phyloP scores from a whole-genome alignment of 2,888 invertebrate species.

The Pyrrhosoma nymphula region DNA sequence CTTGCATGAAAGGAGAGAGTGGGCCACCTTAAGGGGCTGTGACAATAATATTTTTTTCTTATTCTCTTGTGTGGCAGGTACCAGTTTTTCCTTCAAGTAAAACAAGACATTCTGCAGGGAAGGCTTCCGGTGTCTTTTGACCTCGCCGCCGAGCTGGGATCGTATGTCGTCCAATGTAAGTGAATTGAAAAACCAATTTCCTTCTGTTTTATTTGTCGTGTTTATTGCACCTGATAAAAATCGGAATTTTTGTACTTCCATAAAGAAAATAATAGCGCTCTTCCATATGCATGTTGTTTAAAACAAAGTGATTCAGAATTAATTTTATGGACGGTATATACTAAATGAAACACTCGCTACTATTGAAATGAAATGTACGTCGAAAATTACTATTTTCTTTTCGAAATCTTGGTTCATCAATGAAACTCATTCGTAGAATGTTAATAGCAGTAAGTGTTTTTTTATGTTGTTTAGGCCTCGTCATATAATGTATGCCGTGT shows the following conservation, averaged over 20 bases:
- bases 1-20: neutral
- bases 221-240: neutral
- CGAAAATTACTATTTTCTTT: too few relatives aligned
- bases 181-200: constrained; percentile 73
- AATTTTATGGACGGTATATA: too few relatives aligned
- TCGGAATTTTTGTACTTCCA: neutral
- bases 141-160: constrained; percentile 93
- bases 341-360: too few relatives aligned
- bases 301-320: too few relatives aligned
- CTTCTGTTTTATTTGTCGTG: neutral
- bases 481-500: too few relatives aligned
- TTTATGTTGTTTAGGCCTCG: too few relatives aligned
- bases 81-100: constrained; percentile 97
- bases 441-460: too few relatives aligned
- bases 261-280: neutral
- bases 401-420: too few relatives aligned
- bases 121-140: constrained; percentile 95
- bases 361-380: too few relatives aligned
- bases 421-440: too few relatives aligned
- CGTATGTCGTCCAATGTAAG: constrained; percentile 97
- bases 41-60: constrained; percentile 32
- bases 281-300: neutral
- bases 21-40: neutral
- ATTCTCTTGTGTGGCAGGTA: constrained; percentile 84
- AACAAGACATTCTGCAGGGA: constrained; percentile 97